phyloP scores from a whole-genome alignment of 2,113 vertebrate species.

The Cinclus mexicanus region DNA sequence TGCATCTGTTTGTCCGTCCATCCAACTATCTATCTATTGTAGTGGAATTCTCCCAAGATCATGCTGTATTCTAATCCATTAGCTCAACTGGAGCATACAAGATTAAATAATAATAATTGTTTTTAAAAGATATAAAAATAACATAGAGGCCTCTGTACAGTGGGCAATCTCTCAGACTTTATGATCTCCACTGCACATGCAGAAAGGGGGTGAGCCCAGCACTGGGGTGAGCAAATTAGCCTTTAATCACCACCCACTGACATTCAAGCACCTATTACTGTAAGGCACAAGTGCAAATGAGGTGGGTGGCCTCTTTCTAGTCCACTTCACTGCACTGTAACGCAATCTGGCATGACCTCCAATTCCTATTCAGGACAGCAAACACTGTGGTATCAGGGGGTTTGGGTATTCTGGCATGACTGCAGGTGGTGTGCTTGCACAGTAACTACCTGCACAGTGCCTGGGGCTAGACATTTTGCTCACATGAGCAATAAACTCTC shows the following conservation, averaged over 20 bases:
- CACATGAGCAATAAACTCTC: slow-evolving; percentile 53
- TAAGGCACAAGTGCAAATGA: slow-evolving; percentile 38
- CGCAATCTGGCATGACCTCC: slow-evolving; percentile 28
- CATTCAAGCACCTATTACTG: slow-evolving; percentile 33
- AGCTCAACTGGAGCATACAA: slow-evolving; percentile 53
- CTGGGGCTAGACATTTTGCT: slow-evolving; percentile 47
- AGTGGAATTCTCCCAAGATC: slow-evolving; percentile 57
- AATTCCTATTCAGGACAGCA: slow-evolving; percentile 29
- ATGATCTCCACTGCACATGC: background rate
- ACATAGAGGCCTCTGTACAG: background rate
- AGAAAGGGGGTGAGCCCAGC: background rate
- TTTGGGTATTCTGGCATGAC: slow-evolving; percentile 32
- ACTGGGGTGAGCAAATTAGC: slow-evolving; percentile 10
- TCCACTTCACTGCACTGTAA: slow-evolving; percentile 42
- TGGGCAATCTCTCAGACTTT: background rate
- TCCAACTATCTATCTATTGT: slow-evolving; percentile 60
- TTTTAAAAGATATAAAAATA: background rate
- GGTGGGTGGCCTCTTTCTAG: slow-evolving; percentile 60
- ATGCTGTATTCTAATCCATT: slow-evolving; percentile 45
- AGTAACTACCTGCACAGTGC: slow-evolving; percentile 16
- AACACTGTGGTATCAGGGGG: background rate
- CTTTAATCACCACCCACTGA: slow-evolving; percentile 36
- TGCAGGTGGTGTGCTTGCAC: slow-evolving; percentile 10
- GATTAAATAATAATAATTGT: slow-evolving; percentile 17
- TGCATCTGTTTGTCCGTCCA: slow-evolving; percentile 72